Evolutionary conservation across 2,797 vertebrate genomes (phyloP).

Genomic region (Momotus momota): DNA sequence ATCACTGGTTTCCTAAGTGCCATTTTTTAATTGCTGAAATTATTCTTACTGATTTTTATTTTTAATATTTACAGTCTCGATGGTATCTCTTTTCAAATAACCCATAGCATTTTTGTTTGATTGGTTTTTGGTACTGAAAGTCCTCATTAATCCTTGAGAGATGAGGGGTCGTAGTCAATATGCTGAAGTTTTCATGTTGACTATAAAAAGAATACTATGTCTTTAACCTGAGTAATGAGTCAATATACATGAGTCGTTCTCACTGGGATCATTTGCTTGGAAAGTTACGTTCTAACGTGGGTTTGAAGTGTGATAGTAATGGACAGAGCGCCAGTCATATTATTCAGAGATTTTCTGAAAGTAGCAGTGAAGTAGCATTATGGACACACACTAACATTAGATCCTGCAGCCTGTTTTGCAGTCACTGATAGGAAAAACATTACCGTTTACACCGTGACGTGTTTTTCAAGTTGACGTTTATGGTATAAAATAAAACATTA

Average conservation of each 20-base stretch:
- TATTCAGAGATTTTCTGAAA: neutral
- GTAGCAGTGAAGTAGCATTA: neutral
- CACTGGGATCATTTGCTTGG: neutral
- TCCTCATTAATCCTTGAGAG: neutral
- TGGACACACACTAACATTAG: neutral
- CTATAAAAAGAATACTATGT: neutral
- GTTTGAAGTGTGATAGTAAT: neutral
- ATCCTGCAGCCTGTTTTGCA: neutral
- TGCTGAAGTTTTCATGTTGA: neutral
- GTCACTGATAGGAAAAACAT: neutral
- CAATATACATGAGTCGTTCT: neutral
- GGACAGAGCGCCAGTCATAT: neutral
- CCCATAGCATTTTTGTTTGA: neutral
- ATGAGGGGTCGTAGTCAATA: too few species aligned
- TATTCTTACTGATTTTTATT: neutral
- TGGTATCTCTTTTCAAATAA: neutral
- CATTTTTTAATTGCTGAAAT: neutral
- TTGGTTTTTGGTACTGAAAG: neutral
- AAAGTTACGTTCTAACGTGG: neutral
- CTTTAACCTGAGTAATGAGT: neutral
- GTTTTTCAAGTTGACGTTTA: neutral
- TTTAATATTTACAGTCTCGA: neutral
- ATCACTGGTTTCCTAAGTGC: neutral
- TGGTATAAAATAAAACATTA: neutral
- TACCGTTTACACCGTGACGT: neutral